Evolutionary conservation across 2,113 vertebrate genomes (phyloP), one percentile per base, ranked within the genome.

Genomic region (Sander lucioperca): DNA sequence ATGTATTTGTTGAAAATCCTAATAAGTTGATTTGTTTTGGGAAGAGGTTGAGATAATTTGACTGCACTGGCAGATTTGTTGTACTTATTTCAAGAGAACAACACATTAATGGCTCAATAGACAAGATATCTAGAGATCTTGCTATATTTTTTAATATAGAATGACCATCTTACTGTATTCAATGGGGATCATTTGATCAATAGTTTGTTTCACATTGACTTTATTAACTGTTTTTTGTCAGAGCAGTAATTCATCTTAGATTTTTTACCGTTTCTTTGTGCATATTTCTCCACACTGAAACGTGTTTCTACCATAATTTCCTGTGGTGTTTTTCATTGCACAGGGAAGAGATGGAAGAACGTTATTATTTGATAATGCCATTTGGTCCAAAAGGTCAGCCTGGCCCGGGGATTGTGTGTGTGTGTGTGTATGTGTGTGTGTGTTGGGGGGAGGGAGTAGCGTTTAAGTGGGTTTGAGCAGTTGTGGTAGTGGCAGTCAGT

Each of bases 311-410:
- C 48, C n/a, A 25, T 7, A 67, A 25, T 67, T 30, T 74, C 76
- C 53, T 3, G 2, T 5, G 10, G 4, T 54, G 48, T 80, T 86
- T 84, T 80, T 58, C 53, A 36, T 59, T 50, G 48, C 61, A 67
- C 67, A 3, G 9, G 64, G 66, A 83, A 61, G 30, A 53, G 54
- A 70, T 63, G 65, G 36, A 76, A 53, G 61, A 89, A 78, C 13
- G 45, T 84, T 86, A 88, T 89, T 71, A 82, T 88, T 91, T 90
- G 82, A 90, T 85, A 90, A 91, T 89, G 77, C 47, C 79, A 88
- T 90, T 91, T 84, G 72, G 82, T 84, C 84, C 76, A 83, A 93
- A 94, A 91, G 92, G 89, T 92, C 91, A 91, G 33, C 61, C 56
- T 67, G 65, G 77, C 62, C 63, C 1, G 0, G 68, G 36, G 54